phyloP scores from a whole-genome alignment of 2,888 invertebrate species.

The Ophonus ardosiacus region DNA sequence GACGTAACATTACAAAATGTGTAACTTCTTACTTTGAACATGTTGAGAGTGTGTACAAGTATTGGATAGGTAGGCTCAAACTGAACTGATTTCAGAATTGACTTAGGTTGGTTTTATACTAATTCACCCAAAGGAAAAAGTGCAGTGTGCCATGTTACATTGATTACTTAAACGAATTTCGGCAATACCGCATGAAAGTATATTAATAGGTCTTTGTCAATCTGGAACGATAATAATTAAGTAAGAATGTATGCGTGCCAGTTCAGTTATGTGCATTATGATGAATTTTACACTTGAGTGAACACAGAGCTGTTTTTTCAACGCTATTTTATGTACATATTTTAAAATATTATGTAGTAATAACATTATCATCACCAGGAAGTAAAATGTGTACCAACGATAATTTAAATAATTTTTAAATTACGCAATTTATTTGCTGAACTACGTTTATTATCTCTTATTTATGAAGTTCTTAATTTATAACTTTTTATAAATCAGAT shows the following conservation, averaged over 20 bases:
- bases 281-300: constrained; percentile 40
- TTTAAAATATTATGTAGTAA: constrained; percentile 19
- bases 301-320: constrained; percentile 1
- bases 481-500: neutral
- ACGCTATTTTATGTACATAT: no score
- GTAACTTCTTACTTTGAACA: constrained; percentile 19
- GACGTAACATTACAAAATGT: neutral
- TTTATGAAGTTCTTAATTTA: neutral
- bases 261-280: constrained; percentile 32
- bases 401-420: neutral
- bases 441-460: neutral
- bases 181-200: constrained; percentile 37
- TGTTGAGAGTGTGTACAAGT: neutral
- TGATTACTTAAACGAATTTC: constrained; percentile 38
- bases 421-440: neutral
- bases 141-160: constrained; percentile 18
- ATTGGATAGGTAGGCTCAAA: constrained; percentile 1
- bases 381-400: neutral
- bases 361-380: constrained; percentile 28
- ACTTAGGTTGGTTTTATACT: constrained; percentile 5
- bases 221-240: constrained; percentile 8
- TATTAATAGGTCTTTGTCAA: constrained; percentile 32
- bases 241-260: constrained; percentile 9
- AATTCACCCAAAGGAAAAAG: neutral
- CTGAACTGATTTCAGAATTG: constrained; percentile 15